Base-by-base conservation (phyloP, 2,113 vertebrate genomes). In the Romanogobio albipinnatus region DNA sequence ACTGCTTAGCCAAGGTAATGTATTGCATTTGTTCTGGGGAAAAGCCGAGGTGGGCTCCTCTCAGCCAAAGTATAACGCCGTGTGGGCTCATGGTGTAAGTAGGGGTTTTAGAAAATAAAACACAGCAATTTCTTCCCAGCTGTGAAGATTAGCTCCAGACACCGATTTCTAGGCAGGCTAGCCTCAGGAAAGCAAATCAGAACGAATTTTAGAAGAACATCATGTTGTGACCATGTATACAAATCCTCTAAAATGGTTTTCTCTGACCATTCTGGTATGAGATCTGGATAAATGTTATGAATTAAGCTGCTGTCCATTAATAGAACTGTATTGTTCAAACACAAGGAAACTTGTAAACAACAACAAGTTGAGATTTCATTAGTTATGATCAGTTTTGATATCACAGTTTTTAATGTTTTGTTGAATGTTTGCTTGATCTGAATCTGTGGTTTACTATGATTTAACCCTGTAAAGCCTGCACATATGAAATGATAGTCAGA, bases 111-210 rank as follows among this genome's bases (percentile, higher is more conserved):
- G 51, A 51, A 68, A 76, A 70, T 56, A 26, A 75, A 87, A 66
- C 24, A 19, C 83, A 19, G 11, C 36, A n/a, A 70, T 71, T 82
- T 62, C 73, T 22, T 76, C n/a, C 61, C 58, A 88, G 64, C 73
- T 82, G 85, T 73, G 64, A 84, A 80, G 70, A 77, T 82, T 59
- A 68, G 47, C 51, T 43, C 8, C 62, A 86, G 70, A 61, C 51
- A 39, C 70, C 0, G 47, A 56, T 58, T 82, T 66, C 8, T 64
- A 76, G 19, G 45, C 79, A 62, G 26, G 13, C 47, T 76, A 51
- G 36, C 61, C 39, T 76, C 47, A 45, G 49, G 33, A 74, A 85
- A 74, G 76, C 14, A 81, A 61, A 78, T 78, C 26, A 39, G 2
- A 70, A 39, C 15, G n/a, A 61, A 29, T 78, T 62, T 85, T 15